A percentile compares a stretch with the other conserved stretches of the same genome.
phyloP scores from a whole-genome alignment of 2,888 invertebrate genomes.

The Glyphotaelius pellucidus region DNA sequence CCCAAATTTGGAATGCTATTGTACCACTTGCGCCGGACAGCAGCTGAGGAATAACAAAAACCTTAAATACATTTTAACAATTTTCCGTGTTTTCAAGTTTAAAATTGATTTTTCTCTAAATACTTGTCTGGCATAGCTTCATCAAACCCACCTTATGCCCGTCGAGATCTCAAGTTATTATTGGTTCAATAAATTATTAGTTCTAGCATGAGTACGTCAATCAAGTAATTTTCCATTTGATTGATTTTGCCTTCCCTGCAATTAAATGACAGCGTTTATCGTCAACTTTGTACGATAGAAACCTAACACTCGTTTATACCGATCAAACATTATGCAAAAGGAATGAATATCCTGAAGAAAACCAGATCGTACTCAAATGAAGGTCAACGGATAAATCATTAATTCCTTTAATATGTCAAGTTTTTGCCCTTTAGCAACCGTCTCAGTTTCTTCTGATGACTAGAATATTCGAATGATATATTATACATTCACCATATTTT shows the following conservation, averaged over 20 bases:
- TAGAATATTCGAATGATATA: not conserved
- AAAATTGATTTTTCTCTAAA: not conserved
- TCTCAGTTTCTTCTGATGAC: not conserved
- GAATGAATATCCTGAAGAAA: not conserved
- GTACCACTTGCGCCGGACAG: not conserved
- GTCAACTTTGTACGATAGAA: not conserved
- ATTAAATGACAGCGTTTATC: not conserved
- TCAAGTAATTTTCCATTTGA: not conserved
- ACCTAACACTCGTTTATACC: not conserved
- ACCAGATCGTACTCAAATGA: constrained; percentile 5
- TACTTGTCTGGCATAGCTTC: not conserved
- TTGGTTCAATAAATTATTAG: constrained; percentile 4
- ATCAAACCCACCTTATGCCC: not conserved
- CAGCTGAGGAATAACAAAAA: not conserved
- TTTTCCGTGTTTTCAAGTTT: not conserved
- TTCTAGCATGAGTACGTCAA: not conserved
- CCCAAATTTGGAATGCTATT: not conserved
- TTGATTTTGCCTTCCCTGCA: constrained; percentile 11
- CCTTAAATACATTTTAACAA: not conserved
- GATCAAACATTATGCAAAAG: not conserved
- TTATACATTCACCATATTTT: too few relatives aligned
- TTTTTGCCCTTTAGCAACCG: constrained; percentile 46
- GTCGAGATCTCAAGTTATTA: not conserved
- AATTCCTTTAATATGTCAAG: constrained; percentile 42
- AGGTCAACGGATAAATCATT: constrained; percentile 22